phyloP scores from a whole-genome alignment of 2,888 invertebrate genomes.

The Rugalucina vietnamica region DNA sequence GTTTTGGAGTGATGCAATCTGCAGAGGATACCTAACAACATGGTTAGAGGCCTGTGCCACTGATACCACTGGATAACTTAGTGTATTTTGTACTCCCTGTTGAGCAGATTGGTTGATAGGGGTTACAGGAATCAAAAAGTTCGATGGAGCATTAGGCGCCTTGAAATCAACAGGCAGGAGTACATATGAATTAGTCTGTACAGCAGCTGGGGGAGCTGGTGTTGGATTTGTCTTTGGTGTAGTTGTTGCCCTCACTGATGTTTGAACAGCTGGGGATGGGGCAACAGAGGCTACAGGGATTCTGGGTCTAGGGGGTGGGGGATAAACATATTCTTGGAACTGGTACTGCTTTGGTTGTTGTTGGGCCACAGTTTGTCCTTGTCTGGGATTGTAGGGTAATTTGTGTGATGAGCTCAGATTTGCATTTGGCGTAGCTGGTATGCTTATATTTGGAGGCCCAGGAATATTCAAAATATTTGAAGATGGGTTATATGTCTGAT shows the following conservation, averaged over 20 bases:
- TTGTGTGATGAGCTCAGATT: background rate
- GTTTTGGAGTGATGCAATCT: too few species aligned
- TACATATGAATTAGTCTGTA: background rate
- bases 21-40: too few species aligned
- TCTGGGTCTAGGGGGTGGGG: background rate
- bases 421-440: background rate
- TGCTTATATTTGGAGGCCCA: background rate
- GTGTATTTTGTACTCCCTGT: background rate
- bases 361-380: background rate
- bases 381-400: background rate
- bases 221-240: background rate
- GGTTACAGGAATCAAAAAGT: background rate
- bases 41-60: too few species aligned
- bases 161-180: background rate
- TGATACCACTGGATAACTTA: background rate
- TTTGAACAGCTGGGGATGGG: background rate
- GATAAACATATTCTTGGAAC: background rate
- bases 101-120: background rate
- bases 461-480: background rate
- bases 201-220: background rate
- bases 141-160: background rate
- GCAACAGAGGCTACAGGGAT: background rate
- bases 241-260: too few species aligned
- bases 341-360: background rate
- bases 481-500: too few species aligned